phyloP scores from a whole-genome alignment of 2,113 vertebrate species.

The Periophthalmodon schlosseri region DNA sequence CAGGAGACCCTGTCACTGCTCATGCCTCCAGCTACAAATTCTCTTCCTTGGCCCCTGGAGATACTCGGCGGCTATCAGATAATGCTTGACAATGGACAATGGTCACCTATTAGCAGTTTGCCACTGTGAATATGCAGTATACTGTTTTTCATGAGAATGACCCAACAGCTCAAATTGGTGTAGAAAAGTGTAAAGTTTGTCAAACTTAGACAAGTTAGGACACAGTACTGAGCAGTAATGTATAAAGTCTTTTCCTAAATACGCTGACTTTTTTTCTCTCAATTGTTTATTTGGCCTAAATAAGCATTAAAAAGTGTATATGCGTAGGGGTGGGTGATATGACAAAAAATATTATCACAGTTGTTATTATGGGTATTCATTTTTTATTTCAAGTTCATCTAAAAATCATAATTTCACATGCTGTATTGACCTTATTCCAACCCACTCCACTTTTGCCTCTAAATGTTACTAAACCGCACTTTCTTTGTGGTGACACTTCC shows the following conservation, averaged over 20 bases:
- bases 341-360: no score
- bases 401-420: no score
- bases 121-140: not conserved
- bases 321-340: no score
- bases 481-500: no score
- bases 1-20: constrained; percentile 26
- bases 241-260: not conserved
- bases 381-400: no score
- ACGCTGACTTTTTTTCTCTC: not conserved
- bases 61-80: not conserved
- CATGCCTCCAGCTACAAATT: constrained; percentile 13
- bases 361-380: no score
- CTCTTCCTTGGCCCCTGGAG: constrained; percentile 22
- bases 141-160: not conserved
- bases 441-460: no score
- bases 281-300: not conserved
- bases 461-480: no score
- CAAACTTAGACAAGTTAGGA: constrained; percentile 5
- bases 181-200: not conserved
- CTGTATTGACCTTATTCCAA: no score
- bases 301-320: no score
- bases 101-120: constrained; percentile 1
- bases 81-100: not conserved
- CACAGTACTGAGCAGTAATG: not conserved
- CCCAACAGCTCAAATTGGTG: not conserved